Base-by-base conservation (phyloP, 2,888 invertebrate genomes). In the Tryphoninae sp. region DNA sequence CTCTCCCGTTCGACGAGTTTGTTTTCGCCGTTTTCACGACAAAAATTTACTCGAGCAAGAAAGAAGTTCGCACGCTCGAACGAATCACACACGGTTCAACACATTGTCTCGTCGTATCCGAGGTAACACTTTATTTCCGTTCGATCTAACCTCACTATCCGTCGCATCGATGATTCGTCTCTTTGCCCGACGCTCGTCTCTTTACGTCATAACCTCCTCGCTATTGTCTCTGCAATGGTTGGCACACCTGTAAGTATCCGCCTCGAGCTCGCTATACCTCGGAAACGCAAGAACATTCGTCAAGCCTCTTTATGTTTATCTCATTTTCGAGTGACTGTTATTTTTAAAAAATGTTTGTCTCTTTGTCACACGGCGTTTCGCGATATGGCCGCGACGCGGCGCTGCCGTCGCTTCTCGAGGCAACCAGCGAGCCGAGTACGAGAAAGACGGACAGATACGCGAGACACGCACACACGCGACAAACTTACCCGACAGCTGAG, bases 291-390 rank as follows among this genome's bases (percentile, higher is more conserved):
- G n/a, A 33, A 40, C 33, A 40, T 51, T 68, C 51, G 59, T 16
- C 8, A 51, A 49, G 13, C 13, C 45, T 45, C 45, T 16, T 40
- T 59, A 22, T 22, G 68, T 23, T 51, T 64, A 22, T 11, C 49
- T 55, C 19, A 19, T 45, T 33, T 55, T 62, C 42, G 62, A 23
- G 40, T 9, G 49, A 19, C 16, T 55, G 19, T 45, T 45, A 45
- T 45, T 45, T 45, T 45, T 45, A 13, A 13, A 45, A 13, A 22
- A 19, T 82, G 84, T 84, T 81, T 72, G 80, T 82, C 81, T 73
- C 58, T 16, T 33, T 55, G 33, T 40, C 40, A 49, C 51, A 62
- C 11, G 26, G 62, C 13, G 40, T 7, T 49, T 58, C 45, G 33
- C 75, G 75, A 59, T 59, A 75, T 19, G 45, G 58, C 4, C 45